Evolutionary conservation across 2,113 vertebrate genomes (phyloP), one percentile per base, ranked within the genome.

Genomic region (Myotis yumanensis): DNA sequence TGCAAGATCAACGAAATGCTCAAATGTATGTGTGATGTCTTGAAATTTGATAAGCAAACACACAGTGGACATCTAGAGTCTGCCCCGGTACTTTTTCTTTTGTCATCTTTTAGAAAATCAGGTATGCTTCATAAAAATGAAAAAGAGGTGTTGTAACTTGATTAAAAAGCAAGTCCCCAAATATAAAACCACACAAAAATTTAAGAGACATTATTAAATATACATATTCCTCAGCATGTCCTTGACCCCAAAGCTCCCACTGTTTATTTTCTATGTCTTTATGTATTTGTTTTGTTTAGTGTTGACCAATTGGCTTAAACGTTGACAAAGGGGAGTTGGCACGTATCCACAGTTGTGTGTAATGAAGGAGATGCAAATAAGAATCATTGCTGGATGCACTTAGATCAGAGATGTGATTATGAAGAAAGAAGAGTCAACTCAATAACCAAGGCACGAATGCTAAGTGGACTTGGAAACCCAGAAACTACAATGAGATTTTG

Each of bases 351-450:
- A 66, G 68, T 46, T 51, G 52, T 75, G 16, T 62, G 59, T 85
- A 81, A 93, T 92, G 83, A 92, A 43, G 76, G 89, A 94, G 69
- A 59, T 57, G 35, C 69, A 75, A 80, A 90, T 76, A 80, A 76
- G 46, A 75, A 51, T 75, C 40, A 30, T 30, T 72, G 88, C 59
- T 72, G 52, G 90, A 40, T 76, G 40, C 48, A 17, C 51, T 95
- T 82, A 68, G 52, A 72, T 79, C n/a, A 81, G 81, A 84, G 85
- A 90, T 88, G 81, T 68, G 72, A 88, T 95, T 77, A 84, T 16
- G n/a, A 94, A 89, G 62, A 90, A 66, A 92, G 86, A 73, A 90
- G 90, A 85, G 20, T 88, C 59, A 62, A 88, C 10, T 7, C 3
- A 48, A 43, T 28, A 72, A 82, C 40, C 35, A 88, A 80, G 62